Percentiles rank a stretch among this genome's conserved stretches.
These are phyloP conservation scores for Eulemur rufifrons DNA, from an alignment of 2,113 vertebrate genomes.

Conservation along the genomic window DNA sequence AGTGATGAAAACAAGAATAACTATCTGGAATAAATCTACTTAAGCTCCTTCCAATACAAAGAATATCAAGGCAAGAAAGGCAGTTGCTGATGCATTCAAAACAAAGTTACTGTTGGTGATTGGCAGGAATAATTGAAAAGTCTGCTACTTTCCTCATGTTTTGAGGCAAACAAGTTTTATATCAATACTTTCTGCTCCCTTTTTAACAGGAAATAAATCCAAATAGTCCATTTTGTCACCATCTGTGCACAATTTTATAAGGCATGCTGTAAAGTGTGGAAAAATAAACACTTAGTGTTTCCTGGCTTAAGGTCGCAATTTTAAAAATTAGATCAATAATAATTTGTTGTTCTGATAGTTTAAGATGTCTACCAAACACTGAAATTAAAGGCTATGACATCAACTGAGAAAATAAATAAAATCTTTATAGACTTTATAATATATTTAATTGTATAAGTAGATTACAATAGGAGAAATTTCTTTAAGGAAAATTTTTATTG, in stretches of 20 bases:
- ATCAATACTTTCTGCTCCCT: not conserved
- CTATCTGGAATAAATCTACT: conserved; percentile 46
- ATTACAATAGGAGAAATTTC: not conserved
- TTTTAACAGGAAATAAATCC: conserved; percentile 41
- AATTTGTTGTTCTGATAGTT: not conserved
- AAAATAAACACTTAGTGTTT: conserved; percentile 49
- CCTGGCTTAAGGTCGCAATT: not conserved
- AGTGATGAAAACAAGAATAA: conserved; percentile 48
- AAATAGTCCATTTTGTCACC: conserved; percentile 2
- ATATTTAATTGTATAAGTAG: not conserved
- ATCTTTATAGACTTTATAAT: not conserved
- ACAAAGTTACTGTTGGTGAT: conserved; percentile 26
- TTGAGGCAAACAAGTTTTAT: conserved; percentile 24
- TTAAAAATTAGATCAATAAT: conserved; percentile 54
- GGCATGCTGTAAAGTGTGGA: not conserved
- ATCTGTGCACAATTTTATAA: conserved; percentile 31
- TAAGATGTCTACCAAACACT: not conserved
- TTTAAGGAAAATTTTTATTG: not conserved
- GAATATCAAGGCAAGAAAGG: conserved; percentile 42
- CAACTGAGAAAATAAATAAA: not conserved
- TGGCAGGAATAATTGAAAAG: conserved; percentile 37
- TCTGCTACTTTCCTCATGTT: not conserved
- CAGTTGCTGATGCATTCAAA: conserved; percentile 54
- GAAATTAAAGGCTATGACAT: not conserved
- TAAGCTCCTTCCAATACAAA: conserved; percentile 37